These are phyloP conservation scores for Pelecanus crispus DNA, from an alignment of 2,113 vertebrate species.

Conservation along the genomic window DNA sequence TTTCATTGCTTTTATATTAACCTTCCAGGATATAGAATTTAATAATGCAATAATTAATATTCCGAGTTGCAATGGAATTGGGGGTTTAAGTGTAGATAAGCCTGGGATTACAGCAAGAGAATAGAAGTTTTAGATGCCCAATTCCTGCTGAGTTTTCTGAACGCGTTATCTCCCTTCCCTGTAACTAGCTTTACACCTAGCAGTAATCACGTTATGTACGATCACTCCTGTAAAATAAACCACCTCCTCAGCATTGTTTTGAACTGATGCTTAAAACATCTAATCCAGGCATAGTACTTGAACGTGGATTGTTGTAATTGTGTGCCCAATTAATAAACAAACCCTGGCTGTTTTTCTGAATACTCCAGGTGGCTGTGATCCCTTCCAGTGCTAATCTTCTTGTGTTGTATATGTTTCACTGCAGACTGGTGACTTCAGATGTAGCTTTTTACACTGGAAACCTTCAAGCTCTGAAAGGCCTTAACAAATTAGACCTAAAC, in stretches of 20 bases:
- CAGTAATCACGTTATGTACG: background rate
- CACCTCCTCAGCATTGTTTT: background rate
- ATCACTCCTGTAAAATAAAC: background rate
- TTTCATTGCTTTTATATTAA: background rate
- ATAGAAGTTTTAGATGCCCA: background rate
- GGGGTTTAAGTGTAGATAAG: background rate
- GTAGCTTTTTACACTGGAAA: slow-evolving; percentile 98
- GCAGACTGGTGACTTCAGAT: slow-evolving; percentile 92
- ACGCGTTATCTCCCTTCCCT: background rate
- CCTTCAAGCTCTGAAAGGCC: slow-evolving; percentile 88
- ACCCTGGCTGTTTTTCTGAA: background rate
- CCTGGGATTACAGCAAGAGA: background rate
- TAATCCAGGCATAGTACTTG: background rate
- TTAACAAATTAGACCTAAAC: slow-evolving; percentile 90
- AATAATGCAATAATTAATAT: background rate
- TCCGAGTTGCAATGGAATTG: background rate
- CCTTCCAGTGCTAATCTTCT: background rate
- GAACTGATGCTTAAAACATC: background rate
- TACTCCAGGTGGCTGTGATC: rapidly evolving
- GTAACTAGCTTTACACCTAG: background rate
- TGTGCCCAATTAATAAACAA: too few species aligned
- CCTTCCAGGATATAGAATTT: background rate
- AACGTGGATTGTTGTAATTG: rapidly evolving
- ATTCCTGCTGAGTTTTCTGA: background rate
- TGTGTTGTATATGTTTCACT: background rate